Evolutionary conservation across 2,888 invertebrate species (phyloP).

Genomic region (Leptinotarsa haldemani): DNA sequence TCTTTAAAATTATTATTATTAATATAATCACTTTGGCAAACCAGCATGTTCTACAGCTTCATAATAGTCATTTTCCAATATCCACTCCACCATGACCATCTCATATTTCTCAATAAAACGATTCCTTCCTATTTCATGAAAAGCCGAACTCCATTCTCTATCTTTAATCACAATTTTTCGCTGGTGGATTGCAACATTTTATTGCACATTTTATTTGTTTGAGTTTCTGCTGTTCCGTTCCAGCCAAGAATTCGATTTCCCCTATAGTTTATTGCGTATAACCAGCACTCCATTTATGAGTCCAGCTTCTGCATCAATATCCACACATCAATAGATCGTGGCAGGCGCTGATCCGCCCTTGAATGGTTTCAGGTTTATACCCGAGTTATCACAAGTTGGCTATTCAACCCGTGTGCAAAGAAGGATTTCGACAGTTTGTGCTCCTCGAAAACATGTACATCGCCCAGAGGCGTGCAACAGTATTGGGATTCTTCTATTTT

Average conservation of each 20-base stretch:
- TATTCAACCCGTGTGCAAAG: slow-evolving; percentile 39
- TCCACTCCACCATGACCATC: not conserved
- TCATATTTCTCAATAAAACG: not conserved
- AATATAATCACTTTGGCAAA: too few relatives aligned
- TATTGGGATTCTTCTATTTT: too few relatives aligned
- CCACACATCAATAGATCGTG: slow-evolving; percentile 39
- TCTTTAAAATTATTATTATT: too few relatives aligned
- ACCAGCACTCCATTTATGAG: slow-evolving; percentile 37
- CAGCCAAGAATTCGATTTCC: slow-evolving; percentile 25
- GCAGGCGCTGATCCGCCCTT: slow-evolving; percentile 41
- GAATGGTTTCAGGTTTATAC: slow-evolving; percentile 40
- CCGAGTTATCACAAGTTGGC: slow-evolving; percentile 43
- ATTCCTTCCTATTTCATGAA: not conserved
- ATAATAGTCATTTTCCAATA: not conserved
- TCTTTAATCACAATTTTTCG: not conserved
- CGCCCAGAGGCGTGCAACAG: not conserved
- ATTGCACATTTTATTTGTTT: slow-evolving; percentile 18
- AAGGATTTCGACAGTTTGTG: slow-evolving; percentile 41
- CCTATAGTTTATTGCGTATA: slow-evolving; percentile 36
- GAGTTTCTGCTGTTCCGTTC: slow-evolving; percentile 30
- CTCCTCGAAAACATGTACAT: slow-evolving; percentile 30
- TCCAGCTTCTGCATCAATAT: slow-evolving; percentile 42
- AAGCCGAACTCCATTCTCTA: slow-evolving; percentile 6
- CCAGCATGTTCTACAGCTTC: not conserved
- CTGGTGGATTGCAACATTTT: slow-evolving; percentile 10